phyloP scores from a whole-genome alignment of 1,140 invertebrate genomes.

The Pogonognathellus flavescens region DNA sequence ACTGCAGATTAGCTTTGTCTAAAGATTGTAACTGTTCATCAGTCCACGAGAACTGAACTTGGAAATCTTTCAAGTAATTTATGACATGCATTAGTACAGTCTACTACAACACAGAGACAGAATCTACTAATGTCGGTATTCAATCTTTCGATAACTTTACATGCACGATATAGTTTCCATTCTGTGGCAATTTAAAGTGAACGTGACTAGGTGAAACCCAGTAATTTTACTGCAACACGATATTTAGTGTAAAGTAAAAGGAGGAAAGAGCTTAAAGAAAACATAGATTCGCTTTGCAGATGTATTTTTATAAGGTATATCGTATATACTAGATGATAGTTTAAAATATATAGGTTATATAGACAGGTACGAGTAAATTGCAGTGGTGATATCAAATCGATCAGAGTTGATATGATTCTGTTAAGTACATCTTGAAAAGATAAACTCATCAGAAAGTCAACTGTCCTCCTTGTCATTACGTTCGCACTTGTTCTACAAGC shows the following conservation, averaged over 20 bases:
- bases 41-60: slow-evolving; percentile 15
- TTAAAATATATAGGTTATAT: no score
- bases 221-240: not conserved
- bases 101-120: not conserved
- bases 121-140: not conserved
- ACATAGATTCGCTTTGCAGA: no score
- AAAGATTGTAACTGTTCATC: not conserved
- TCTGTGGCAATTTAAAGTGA: slow-evolving; percentile 19
- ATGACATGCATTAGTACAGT: not conserved
- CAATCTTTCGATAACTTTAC: not conserved
- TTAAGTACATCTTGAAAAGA: not conserved
- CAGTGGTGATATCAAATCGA: not conserved
- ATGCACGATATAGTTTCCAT: not conserved
- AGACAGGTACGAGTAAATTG: no score
- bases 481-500: slow-evolving; percentile 31
- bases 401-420: not conserved
- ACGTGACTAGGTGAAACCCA: slow-evolving; percentile 27
- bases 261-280: slow-evolving; percentile 9
- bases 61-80: slow-evolving; percentile 16
- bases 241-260: not conserved
- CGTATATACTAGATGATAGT: no score
- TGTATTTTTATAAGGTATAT: no score
- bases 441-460: slow-evolving; percentile 22
- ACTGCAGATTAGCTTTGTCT: not conserved
- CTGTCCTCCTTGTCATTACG: slow-evolving; percentile 20